A percentile compares a stretch with the other conserved stretches of the same genome.
Evolutionary conservation across 1,140 invertebrate genomes (phyloP).

Genomic region (Diabrotica virgifera): DNA sequence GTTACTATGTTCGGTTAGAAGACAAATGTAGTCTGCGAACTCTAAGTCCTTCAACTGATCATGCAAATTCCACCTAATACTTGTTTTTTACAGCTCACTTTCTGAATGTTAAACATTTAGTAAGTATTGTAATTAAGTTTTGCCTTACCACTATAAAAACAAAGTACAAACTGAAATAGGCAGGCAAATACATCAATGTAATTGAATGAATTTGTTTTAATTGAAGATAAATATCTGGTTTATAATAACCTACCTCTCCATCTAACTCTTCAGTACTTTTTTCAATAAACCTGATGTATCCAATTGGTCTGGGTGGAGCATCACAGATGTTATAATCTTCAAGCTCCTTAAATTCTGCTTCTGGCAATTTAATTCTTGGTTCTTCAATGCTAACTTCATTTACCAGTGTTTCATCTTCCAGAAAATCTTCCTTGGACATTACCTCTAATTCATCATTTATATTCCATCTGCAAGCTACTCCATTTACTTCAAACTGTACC

Average conservation of each 20-base stretch:
- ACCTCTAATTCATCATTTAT: slow-evolving; percentile 61
- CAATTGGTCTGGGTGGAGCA: slow-evolving; percentile 73
- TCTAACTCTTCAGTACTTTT: slow-evolving; percentile 92
- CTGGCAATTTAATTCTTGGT: slow-evolving; percentile 65
- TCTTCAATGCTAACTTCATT: slow-evolving; percentile 31
- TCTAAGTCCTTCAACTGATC: too few relatives aligned
- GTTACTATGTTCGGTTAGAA: too few relatives aligned
- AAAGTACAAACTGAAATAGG: too few relatives aligned
- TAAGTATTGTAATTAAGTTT: too few relatives aligned
- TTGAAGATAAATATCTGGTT: too few relatives aligned
- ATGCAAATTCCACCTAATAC: too few relatives aligned
- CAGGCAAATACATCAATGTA: too few relatives aligned
- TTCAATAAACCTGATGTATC: slow-evolving; percentile 90
- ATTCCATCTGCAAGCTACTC: slow-evolving; percentile 51
- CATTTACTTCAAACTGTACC: slow-evolving; percentile 82
- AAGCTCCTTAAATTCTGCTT: slow-evolving; percentile 77
- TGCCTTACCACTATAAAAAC: too few relatives aligned
- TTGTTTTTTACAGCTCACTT: too few relatives aligned
- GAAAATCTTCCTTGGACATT: slow-evolving; percentile 61
- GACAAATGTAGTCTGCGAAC: too few relatives aligned
- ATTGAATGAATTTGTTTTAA: too few relatives aligned
- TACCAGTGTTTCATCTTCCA: slow-evolving; percentile 52
- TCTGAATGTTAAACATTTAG: too few relatives aligned
- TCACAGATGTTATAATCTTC: slow-evolving; percentile 75
- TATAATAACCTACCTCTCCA: slow-evolving; percentile 56